A percentile compares a stretch with the other conserved stretches of the same genome.
phyloP scores from a whole-genome alignment of 2,113 vertebrate genomes.

The Connochaetes taurinus region DNA sequence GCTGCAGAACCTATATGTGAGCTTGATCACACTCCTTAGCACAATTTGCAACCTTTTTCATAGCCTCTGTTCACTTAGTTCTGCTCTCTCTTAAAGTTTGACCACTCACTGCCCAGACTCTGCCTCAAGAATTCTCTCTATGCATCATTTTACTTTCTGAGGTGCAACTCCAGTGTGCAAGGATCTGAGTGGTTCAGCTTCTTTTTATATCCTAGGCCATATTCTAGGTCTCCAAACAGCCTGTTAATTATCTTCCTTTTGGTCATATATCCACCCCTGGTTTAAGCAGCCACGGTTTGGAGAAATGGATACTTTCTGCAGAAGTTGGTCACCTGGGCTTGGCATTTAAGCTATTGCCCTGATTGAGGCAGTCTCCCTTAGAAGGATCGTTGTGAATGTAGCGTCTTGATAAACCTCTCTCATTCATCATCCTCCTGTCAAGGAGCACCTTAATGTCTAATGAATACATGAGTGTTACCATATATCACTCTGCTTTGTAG shows the following conservation, averaged over 20 bases:
- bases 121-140: neutral
- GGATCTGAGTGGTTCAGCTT: neutral
- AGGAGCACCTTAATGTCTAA: neutral
- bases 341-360: neutral
- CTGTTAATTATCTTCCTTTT: neutral
- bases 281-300: neutral
- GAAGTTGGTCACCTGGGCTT: neutral
- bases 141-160: neutral
- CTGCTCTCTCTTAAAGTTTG: neutral
- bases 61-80: neutral
- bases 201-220: neutral
- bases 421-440: neutral
- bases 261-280: neutral
- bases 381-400: neutral
- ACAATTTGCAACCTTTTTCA: neutral
- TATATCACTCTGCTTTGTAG: neutral
- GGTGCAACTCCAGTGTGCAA: neutral
- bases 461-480: neutral
- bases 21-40: neutral
- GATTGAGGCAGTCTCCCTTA: neutral
- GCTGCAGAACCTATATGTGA: neutral
- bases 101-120: neutral
- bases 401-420: neutral
- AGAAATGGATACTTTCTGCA: neutral
- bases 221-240: neutral